phyloP scores from a whole-genome alignment of 1,140 invertebrate species.

The Phthorimaea operculella region DNA sequence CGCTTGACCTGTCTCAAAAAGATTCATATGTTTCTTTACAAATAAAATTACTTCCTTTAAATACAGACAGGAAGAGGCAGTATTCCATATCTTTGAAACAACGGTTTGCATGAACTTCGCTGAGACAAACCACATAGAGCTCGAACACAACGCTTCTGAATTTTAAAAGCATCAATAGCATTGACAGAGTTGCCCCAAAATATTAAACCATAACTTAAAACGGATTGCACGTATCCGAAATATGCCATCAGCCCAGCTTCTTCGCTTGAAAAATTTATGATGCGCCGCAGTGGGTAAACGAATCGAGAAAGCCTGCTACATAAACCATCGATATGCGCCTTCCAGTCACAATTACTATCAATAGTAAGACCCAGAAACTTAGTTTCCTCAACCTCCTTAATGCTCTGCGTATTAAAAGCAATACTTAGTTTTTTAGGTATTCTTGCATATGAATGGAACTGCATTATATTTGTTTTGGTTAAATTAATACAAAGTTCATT shows the following conservation, averaged over 20 bases:
- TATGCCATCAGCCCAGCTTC: background rate
- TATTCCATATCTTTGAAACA: background rate
- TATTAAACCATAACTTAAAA: background rate
- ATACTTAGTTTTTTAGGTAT: background rate
- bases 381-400: background rate
- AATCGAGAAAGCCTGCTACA: conserved; percentile 6
- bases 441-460: background rate
- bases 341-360: conserved; percentile 10
- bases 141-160: background rate
- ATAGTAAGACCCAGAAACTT: conserved; percentile 6
- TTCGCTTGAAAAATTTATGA: background rate
- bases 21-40: background rate
- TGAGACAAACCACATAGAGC: background rate
- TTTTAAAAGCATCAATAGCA: background rate
- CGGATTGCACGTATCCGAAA: background rate
- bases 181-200: conserved; percentile 1
- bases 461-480: background rate
- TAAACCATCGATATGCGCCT: conserved; percentile 1
- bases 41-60: background rate
- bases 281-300: background rate
- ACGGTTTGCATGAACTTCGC: background rate
- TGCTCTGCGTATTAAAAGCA: background rate
- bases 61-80: conserved; percentile 2
- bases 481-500: conserved; percentile 6
- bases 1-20: background rate